Percentiles rank a stretch among this genome's conserved stretches.
Evolutionary conservation across 1,140 invertebrate species (phyloP).

Genomic region (Hermetia illucens): DNA sequence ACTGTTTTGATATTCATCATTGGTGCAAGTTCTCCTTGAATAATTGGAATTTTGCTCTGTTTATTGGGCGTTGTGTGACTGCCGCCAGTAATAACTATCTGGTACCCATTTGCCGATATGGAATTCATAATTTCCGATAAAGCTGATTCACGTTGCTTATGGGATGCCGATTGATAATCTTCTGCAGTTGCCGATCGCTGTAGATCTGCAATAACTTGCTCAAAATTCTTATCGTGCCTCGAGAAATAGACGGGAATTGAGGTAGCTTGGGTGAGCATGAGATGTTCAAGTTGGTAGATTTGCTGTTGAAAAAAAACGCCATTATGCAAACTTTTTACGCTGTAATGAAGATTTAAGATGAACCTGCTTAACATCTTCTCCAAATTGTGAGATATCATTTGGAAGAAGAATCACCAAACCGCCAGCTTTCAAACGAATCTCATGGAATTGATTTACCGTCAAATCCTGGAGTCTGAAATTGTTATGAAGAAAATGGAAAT

Average conservation of each 20-base stretch:
- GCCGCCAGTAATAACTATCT: constrained; percentile 60
- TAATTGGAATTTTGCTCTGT: constrained; percentile 68
- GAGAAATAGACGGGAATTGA: constrained; percentile 84
- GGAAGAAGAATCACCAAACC: constrained; percentile 75
- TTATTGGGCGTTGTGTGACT: constrained; percentile 46
- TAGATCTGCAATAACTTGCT: constrained; percentile 57
- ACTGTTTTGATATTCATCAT: constrained; percentile 33
- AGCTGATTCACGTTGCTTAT: constrained; percentile 38
- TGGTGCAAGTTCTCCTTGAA: constrained; percentile 68
- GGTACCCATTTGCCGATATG: constrained; percentile 85
- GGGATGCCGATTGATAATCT: constrained; percentile 28
- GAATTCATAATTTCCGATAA: constrained; percentile 67
- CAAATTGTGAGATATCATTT: constrained; percentile 48
- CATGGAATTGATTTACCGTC: constrained; percentile 57
- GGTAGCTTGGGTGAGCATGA: constrained; percentile 66
- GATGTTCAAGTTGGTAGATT: constrained; percentile 66
- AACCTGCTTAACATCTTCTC: constrained; percentile 57
- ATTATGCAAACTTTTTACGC: no score
- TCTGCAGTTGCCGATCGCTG: constrained; percentile 31
- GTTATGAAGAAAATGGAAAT: no score
- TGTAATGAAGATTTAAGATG: constrained; percentile 2
- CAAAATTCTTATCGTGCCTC: constrained; percentile 53
- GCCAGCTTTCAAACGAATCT: constrained; percentile 66
- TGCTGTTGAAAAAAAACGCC: constrained; percentile 36
- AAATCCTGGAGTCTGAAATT: constrained; percentile 66